phyloP scores from a whole-genome alignment of 2,113 vertebrate genomes.

The Takifugu bimaculatus region DNA sequence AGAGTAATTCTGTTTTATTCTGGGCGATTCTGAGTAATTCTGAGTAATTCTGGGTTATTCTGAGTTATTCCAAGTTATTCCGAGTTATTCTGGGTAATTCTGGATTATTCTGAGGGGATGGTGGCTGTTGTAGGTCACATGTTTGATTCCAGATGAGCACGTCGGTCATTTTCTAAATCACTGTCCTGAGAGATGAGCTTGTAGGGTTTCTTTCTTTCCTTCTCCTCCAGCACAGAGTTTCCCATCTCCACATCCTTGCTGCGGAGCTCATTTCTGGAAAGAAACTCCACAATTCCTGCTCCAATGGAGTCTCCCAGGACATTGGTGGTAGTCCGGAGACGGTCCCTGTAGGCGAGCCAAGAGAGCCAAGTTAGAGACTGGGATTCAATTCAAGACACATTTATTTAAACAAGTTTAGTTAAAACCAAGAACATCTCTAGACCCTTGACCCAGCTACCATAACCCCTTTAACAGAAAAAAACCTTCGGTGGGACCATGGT shows the following conservation, averaged over 20 bases:
- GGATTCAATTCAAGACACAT: background rate
- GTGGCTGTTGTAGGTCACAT: slow-evolving; percentile 70
- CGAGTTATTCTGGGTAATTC: no score
- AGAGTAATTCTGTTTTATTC: no score
- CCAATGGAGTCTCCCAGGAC: slow-evolving; percentile 94
- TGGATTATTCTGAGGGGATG: background rate
- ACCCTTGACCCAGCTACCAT: no score
- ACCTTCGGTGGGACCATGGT: no score
- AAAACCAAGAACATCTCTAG: no score
- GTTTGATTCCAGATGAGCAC: slow-evolving; percentile 87
- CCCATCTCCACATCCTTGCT: slow-evolving; percentile 88
- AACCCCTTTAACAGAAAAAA: no score
- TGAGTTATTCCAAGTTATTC: no score
- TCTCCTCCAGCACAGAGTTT: slow-evolving; percentile 93
- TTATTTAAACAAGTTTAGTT: background rate
- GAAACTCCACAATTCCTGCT: slow-evolving; percentile 91
- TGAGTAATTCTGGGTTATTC: no score
- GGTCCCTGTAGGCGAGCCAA: slow-evolving; percentile 76
- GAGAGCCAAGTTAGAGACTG: background rate
- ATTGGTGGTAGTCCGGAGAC: slow-evolving; percentile 93
- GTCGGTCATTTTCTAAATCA: slow-evolving; percentile 83
- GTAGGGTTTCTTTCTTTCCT: slow-evolving; percentile 94
- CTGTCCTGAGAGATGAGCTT: slow-evolving; percentile 90
- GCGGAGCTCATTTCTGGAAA: slow-evolving; percentile 90
- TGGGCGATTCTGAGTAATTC: no score